Base-by-base conservation (phyloP, 2,797 vertebrate species). In the Acrossocheilus wenchowensis region DNA sequence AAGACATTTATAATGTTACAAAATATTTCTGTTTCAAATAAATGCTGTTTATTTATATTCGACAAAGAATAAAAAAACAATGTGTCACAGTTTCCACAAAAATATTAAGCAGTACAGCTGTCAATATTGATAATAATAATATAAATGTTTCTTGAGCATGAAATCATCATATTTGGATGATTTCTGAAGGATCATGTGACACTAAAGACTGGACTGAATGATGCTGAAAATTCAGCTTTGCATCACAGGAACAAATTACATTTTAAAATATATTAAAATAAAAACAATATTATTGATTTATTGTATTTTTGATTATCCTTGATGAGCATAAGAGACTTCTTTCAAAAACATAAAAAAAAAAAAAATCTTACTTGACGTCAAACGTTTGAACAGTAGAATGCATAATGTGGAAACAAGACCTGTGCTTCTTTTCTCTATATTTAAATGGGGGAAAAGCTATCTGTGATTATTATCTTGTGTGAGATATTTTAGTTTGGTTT, bases 401-500 rank as follows among this genome's bases (percentile, higher is more conserved):
- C 41, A 14, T 39, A 21, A 71, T 73, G 69, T 45, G 68, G 54
- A 75, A 83, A 75, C 19, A 15, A 77, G 21, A 77, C 60, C 30
- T 50, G 34, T 52, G 7, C 41, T 30, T 74, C 43, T n/a, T 82
- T 82, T 82, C 15, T 73, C 23, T 30, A 43, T 72, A 43, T 72
- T 66, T 36, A 14, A 39, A 17, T 74, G 14, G 2, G 19, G 23
- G 17, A 30, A 52, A 50, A 26, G 60, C 60, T 77, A 64, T 66
- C 21, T 77, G 45, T n/a, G 23, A 17, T 52, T 77, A 66, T 77
- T 43, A 77, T 77, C 60, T 77, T 15, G 30, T 19, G 45, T 41
- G 60, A 66, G 43, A 26, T 57, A 71, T 54, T 78, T 85, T 23
- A 30, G 48, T 68, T 78, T n/a, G 52, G 60, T 15, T 54, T 78